Base-by-base conservation (phyloP, 1,140 invertebrate species). In the Procambarus clarkii region DNA sequence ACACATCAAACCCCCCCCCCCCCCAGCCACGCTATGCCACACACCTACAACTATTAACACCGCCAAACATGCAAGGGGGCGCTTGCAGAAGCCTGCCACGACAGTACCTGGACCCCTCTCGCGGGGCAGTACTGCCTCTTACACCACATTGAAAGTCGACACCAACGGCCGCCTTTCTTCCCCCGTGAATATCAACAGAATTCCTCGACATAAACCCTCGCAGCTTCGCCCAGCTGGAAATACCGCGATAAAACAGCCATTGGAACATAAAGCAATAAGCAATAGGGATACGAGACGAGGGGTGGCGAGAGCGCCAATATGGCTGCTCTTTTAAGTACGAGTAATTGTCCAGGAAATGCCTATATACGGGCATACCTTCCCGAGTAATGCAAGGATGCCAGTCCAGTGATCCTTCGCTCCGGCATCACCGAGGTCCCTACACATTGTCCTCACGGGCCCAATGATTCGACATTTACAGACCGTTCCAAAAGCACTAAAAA, bases 321-420 rank as follows among this genome's bases (percentile, higher is more conserved):
- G 64, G 79, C 80, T 64, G 18, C 4, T 48, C 64, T 89, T 80
- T 58, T 89, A 69, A 89, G 64, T 77, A 83, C 82, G 46, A 64
- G 60, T 77, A 84, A 90, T 90, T 90, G 82, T 90, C 54, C 88
- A 90, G 88, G 88, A 90, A 90, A 90, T 90, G 79, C 88, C 88
- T 90, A 85, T 90, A 90, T 90, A 90, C 84, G 88, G 88, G 81
- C 88, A 90, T 78, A 85, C 58, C 78, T 8, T 88, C 78, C 69
- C 78, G 48, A 81, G 86, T 88, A 81, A 88, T 88, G 86, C 79
- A 45, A 54, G 48, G 54, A 77, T 69, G 77, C 79, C 79, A 48
- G 54, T 90, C 71, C 81, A 45, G 69, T 60, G 60, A 84, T 60
- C 60, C 76, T 34, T 34, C 34, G 34, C 34, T 34, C 34, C 34